Evolutionary conservation across 64 coral and sea anemone genomes (phyloP), one percentile per base, ranked within the genome.

Genomic region (Astreopora myriophthalma): DNA sequence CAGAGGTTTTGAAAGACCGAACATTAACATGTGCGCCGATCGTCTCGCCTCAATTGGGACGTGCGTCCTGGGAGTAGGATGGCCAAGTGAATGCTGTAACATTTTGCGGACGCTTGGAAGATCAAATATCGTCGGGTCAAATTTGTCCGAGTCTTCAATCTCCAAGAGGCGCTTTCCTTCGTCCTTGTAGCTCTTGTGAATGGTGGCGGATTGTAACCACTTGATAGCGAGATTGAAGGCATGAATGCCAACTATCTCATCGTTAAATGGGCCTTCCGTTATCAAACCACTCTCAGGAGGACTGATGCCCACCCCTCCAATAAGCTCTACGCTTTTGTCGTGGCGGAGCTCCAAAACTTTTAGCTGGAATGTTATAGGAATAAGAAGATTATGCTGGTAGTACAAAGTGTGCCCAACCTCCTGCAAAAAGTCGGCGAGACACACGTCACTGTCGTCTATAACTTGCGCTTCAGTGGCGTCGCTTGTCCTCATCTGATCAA

Each of bases 221-320:
- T 73, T 73, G 71, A 73, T 38, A 73, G 71, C 71, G 33, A 73
- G 71, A 37, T 73, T 73, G 19, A 73, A 73, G 28, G 71, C 32
- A 73, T 73, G 17, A 73, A 73, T 73, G 13, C 71, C 71, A 73
- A 2, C 7, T 73, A 73, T 73, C 20, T 73, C 33, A 37, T 73
- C n/a, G n/a, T n/a, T n/a, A 73, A 73, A 73, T 38, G 71, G 71
- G 34, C 71, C 71, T 35, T 73, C 71, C 33, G 71, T 73, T 40
- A 8, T 13, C 64, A 67, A 67, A 27, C 22, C 3, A 67, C 23
- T 26, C 23, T 67, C 64, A 26, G 64, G 27, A n/a, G 34, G 71
- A 73, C 34, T 73, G 71, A 73, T 73, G 16, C 71, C 71, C 33
- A 22, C 13, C 71, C 71, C 71, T 73, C 34, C 71, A 22, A 73